Evolutionary conservation across 2,888 invertebrate genomes (phyloP), one percentile per base, ranked within the genome.

Genomic region (Tortricodes alternella): DNA sequence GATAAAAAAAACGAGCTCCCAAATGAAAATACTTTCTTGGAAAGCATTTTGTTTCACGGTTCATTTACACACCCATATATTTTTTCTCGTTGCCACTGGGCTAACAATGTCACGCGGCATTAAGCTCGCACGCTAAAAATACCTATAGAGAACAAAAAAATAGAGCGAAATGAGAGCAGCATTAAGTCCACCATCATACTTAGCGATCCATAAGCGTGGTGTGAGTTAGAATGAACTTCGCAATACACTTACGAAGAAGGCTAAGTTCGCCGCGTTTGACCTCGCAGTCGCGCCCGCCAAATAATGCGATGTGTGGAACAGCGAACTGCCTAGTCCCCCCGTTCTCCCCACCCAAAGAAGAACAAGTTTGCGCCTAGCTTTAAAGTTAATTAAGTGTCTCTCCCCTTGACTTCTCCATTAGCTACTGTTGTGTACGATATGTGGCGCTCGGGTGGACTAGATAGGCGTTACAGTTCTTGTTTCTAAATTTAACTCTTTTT

Each of bases 331-430:
- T 39, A 67, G 69, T 64, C 63, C 65, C 62, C 61, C 62, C 63
- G 50, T 39, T 60, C 63, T 50, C 62, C 56, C 53, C 55, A 53
- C 63, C 60, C 51, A 50, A 62, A 60, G 69, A 69, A 66, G 53
- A 38, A 15, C 66, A 80, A 83, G 77, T 83, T 84, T 71, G 69
- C 70, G 71, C 76, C 78, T 77, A 80, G 76, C 78, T 81, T 78
- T 81, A 82, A 81, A 85, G 82, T 83, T 85, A 84, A 85, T 85
- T 83, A 84, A 82, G 74, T 78, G 74, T 76, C 73, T 68, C 68
- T 65, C 63, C 64, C 53, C 55, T 53, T 57, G 66, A 71, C 70
- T 74, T 68, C 71, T 62, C 70, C 70, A 68, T 71, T 62, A 62
- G 44, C 27, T 53, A 53, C 66, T 65, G 75, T 76, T 77, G 71